Evolutionary conservation across 2,888 invertebrate species (phyloP), one percentile per base, ranked within the genome.

Genomic region (Epistrophella euchroma): DNA sequence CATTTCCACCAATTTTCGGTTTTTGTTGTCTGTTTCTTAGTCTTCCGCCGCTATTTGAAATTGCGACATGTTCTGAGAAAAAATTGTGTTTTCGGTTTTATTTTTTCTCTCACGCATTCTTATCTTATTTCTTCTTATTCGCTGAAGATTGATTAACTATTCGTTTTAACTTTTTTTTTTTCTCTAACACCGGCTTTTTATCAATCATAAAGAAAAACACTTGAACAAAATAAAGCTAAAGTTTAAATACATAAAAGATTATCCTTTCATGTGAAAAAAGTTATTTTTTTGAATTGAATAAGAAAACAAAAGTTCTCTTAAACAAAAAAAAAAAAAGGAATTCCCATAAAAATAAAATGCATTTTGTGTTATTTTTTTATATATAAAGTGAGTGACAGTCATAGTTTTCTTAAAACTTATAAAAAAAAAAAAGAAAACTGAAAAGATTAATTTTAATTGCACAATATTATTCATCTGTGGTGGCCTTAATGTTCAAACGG

Each of bases 11-110:
- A 37, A 25, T 43, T 64, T 15, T 68, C 50, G 37, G 52, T 11
- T 79, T 84, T 84, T 84, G 75, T 84, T 84, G 71, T 75, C 70
- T 86, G 37, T 86, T 73, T 66, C 60, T 82, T 86, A 82, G 85
- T 86, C 81, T 82, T 68, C 77, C 76, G 85, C 71, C 77, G 77
- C 70, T 68, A 55, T 77, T 78, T 82, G 86, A 86, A 78, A 72
- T 81, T 77, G 76, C 74, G 86, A 83, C 81, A 81, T 82, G 73
- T 60, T 86, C 62, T 76, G 73, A 81, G 50, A 52, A 64, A 62
- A 55, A 72, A 35, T 15, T 47, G 43, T 55, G n/a, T 80, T 62
- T 55, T 55, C 58, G 4, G 4, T 22, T 19, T 35, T 35, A 6
- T 58, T 37, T 37, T 37, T 6, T 6, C 2, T 35, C 17, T 32